Evolutionary conservation across 2,888 invertebrate genomes (phyloP), one percentile per base, ranked within the genome.

Genomic region (Ectemnius lituratus): DNA sequence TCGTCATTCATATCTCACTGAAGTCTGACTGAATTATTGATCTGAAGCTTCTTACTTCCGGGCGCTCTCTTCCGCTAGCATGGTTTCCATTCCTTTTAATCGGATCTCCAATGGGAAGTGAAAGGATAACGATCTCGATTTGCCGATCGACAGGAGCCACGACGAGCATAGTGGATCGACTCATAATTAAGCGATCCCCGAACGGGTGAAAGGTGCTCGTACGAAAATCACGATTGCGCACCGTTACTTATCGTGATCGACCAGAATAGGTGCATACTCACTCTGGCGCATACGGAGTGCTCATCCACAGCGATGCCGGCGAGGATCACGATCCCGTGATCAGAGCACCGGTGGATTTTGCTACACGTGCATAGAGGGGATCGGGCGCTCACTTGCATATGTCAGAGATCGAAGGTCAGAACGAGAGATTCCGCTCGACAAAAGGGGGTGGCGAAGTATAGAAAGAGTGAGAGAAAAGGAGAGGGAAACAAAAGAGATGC

Each of bases 351-450:
- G 37, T 14, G 62, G 56, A 67, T 74, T 74, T 63, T 56, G 59
- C n/a, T 49, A 63, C 66, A 52, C 65, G 27, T 57, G 52, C 65
- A 62, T 59, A 66, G 66, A 73, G 61, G 59, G 52, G 16, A 14
- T 52, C 52, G n/a, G 20, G 27, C 14, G 60, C 65, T 71, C 61
- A 64, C 61, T 16, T 75, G 75, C 76, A 73, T 76, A 69, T 72
- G 82, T 67, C 79, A 73, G 82, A 73, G 85, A 84, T 84, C 85
- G 84, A 85, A 85, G 86, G 86, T 86, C 85, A 75, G 62, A 69
- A 69, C 2, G 2, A 6, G 77, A 81, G 58, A 66, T 47, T 52
- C 46, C 62, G 67, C 59, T 59, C 46, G 37, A 47, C 23, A 20
- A 47, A 47, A 18, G 16, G 52, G 37, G 37, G 37, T 37, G 37